Conservation (phyloP, 2,113 vertebrate genomes). For the Copsychus sechellarum region DNA sequence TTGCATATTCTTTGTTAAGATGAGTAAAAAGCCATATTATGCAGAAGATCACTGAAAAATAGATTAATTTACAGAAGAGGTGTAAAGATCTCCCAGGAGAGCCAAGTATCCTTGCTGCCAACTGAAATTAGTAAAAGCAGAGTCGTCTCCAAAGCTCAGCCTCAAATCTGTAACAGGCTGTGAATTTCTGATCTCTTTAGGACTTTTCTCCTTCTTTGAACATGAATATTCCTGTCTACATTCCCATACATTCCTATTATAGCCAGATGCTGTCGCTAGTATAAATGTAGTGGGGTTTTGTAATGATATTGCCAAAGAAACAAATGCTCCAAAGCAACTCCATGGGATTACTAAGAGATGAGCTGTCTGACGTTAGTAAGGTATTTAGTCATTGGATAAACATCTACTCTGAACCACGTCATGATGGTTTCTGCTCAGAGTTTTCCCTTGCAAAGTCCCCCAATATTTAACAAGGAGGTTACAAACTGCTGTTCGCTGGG, state of each 20-base stretch:
- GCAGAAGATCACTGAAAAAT: background rate
- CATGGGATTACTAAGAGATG: background rate
- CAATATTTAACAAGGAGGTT: background rate
- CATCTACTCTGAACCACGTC: background rate
- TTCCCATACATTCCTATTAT: background rate
- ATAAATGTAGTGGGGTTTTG: background rate
- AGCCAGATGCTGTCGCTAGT: background rate
- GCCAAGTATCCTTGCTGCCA: background rate
- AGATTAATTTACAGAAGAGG: background rate
- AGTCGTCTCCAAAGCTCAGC: background rate
- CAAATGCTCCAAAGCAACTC: background rate
- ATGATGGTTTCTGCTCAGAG: background rate
- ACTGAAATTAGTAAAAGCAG: background rate
- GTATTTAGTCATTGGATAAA: background rate
- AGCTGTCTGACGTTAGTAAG: background rate
- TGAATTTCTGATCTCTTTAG: background rate
- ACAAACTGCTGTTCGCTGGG: fast-evolving
- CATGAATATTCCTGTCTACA: background rate
- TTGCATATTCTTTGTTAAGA: background rate
- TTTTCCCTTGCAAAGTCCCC: background rate
- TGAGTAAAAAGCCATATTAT: background rate
- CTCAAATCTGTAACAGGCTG: background rate
- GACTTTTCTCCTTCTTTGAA: background rate
- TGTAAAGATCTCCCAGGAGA: background rate
- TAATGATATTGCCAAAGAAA: background rate